phyloP scores from a whole-genome alignment of 2,797 vertebrate species.

The Varecia variegata region DNA sequence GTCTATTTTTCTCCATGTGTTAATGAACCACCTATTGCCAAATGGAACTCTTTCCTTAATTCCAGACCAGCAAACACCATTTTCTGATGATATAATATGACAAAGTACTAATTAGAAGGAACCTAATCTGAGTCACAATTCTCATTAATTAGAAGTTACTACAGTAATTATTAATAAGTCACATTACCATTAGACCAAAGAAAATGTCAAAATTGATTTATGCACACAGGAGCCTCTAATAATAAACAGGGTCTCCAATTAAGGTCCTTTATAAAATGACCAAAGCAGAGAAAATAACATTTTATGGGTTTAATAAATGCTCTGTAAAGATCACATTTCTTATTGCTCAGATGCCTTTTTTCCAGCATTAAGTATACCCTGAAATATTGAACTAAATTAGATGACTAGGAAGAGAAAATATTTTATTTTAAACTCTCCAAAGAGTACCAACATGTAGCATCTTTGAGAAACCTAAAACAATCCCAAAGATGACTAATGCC shows the following conservation, averaged over 20 bases:
- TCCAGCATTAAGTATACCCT: not conserved
- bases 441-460: not conserved
- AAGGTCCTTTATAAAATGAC: constrained; percentile 55
- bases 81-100: constrained; percentile 72
- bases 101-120: constrained; percentile 76
- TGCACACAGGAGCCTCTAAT: constrained; percentile 28
- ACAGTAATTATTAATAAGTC: constrained; percentile 70
- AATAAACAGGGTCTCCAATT: constrained; percentile 58
- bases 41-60: constrained; percentile 60
- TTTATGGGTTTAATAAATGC: constrained; percentile 21
- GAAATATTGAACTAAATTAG: constrained; percentile 25
- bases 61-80: constrained; percentile 54
- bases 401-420: constrained; percentile 18
- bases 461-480: constrained; percentile 25
- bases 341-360: constrained; percentile 51
- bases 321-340: constrained; percentile 39
- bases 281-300: constrained; percentile 38
- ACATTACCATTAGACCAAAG: constrained; percentile 69
- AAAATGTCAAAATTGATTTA: constrained; percentile 71
- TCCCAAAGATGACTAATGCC: not conserved
- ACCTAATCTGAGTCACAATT: constrained; percentile 67
- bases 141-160: constrained; percentile 74
- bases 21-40: constrained; percentile 74
- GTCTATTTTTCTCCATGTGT: constrained; percentile 51
- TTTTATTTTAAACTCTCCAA: constrained; percentile 10